phyloP scores from a whole-genome alignment of 64 coral and sea anemone species.

The Montipora cactus region DNA sequence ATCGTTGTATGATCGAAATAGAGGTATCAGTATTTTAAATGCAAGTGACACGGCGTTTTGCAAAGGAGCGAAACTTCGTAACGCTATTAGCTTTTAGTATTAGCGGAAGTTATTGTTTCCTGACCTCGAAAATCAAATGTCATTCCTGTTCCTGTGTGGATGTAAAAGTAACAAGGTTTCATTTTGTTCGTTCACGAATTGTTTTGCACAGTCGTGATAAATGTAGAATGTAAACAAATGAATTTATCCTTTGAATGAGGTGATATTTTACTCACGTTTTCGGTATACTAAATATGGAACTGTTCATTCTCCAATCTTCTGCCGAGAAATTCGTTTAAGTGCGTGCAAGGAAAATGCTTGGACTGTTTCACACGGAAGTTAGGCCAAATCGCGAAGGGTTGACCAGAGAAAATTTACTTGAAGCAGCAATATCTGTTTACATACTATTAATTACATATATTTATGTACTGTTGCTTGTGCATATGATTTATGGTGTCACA shows the following conservation, averaged over 20 bases:
- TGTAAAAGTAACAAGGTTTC: too few species aligned
- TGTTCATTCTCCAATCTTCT: background rate
- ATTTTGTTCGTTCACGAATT: background rate
- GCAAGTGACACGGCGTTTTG: background rate
- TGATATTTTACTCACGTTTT: too few species aligned
- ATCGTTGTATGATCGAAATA: background rate
- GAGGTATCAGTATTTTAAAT: background rate
- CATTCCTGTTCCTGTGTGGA: too few species aligned
- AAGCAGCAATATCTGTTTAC: background rate
- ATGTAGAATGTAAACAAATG: background rate
- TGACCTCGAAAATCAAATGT: background rate
- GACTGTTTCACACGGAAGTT: background rate
- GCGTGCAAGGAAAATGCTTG: background rate
- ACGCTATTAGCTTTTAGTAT: too few species aligned
- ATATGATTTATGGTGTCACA: too few species aligned
- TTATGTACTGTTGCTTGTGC: background rate
- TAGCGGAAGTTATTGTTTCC: slow-evolving; percentile 22
- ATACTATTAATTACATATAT: background rate
- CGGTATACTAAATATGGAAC: background rate
- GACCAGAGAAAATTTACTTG: too few species aligned
- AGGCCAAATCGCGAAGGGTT: too few species aligned
- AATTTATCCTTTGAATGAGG: too few species aligned
- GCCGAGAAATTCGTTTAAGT: background rate
- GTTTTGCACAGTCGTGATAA: background rate
- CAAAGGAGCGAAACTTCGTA: slow-evolving; percentile 15